Percentiles rank a stretch among this genome's conserved stretches.
phyloP scores from a whole-genome alignment of 2,888 invertebrate genomes.

The Amblyjoppa proteus region DNA sequence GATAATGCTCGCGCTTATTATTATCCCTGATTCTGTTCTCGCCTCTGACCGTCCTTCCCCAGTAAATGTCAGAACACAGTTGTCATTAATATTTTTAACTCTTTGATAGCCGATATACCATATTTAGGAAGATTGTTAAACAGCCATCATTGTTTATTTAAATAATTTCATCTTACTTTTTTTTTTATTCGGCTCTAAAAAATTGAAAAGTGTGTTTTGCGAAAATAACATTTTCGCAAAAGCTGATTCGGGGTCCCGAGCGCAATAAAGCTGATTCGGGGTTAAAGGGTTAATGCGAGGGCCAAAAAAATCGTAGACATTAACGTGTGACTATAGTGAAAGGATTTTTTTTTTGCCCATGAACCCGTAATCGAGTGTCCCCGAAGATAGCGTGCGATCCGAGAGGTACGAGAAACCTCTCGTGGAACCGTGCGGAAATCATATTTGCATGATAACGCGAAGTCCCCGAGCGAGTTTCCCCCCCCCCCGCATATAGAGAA shows the following conservation, averaged over 20 bases:
- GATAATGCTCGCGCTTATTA: background rate
- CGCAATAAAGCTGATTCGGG: no score
- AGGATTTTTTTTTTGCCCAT: conserved; percentile 21
- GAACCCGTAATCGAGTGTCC: conserved; percentile 38
- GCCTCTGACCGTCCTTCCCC: background rate
- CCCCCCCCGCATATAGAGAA: conserved; percentile 27
- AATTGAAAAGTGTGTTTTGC: no score
- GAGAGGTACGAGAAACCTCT: conserved; percentile 5
- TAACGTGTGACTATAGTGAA: conserved; percentile 5
- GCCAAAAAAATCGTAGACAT: no score
- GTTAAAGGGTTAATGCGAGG: no score
- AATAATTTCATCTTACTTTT: background rate
- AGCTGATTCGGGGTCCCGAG: no score
- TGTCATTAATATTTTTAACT: background rate
- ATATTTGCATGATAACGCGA: conserved; percentile 65
- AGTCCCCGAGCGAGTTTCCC: conserved; percentile 23
- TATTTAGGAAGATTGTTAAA: background rate
- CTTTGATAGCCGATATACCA: background rate
- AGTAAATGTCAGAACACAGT: background rate
- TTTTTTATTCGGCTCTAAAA: no score
- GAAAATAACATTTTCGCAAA: no score
- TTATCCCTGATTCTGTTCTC: background rate
- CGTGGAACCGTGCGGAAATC: conserved; percentile 50
- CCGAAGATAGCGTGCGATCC: conserved; percentile 21
- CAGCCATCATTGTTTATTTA: background rate